Evolutionary conservation across 2,113 vertebrate genomes (phyloP), one percentile per base, ranked within the genome.

Genomic region (Cricetomys ansorgei): DNA sequence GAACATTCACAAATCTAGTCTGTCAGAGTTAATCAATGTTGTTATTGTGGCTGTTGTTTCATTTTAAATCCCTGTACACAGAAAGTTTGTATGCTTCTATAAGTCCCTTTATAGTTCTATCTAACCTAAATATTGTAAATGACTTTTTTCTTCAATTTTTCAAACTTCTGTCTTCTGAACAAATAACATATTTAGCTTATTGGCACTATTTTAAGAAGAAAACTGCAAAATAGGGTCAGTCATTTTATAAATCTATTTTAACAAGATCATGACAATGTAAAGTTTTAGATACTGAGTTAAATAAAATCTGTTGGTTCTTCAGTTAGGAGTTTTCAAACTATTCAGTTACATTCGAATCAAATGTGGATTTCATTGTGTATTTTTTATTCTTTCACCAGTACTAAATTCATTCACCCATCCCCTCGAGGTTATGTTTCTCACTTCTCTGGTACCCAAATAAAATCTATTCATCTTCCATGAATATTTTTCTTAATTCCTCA

Each of bases 231-330:
- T 72, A 83, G 7, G 70, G 23, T 25, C 19, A 85, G 10, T 1
- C 12, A 62, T 95, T 81, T 88, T 37, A 89, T 85, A 79, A 37
- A 88, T 34, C 21, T 31, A 81, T 93, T 85, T 89, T 69, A 75
- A 85, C 25, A 65, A 93, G 19, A n/a, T 53, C 69, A 92, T 45
- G 4, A 64, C 79, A 85, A 86, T 91, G 75, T 70, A 88, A 91
- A 25, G 55, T 65, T 76, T 89, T n/a, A 95, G 25, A 15, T 79
- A 45, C 40, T 70, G 19, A 50, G 79, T 75, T 96, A 77, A 77
- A 83, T 96, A 77, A 77, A 83, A 90, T 70, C 16, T 27, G 59
- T 40, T 95, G n/a, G 43, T 88, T 96, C 57, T 94, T 10, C 8
- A 1, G 65, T 94, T 3, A 50, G 73, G 91, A 81, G 10, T 43